Base-by-base conservation (phyloP, 2,888 invertebrate genomes). In the Hyposoter didymator region DNA sequence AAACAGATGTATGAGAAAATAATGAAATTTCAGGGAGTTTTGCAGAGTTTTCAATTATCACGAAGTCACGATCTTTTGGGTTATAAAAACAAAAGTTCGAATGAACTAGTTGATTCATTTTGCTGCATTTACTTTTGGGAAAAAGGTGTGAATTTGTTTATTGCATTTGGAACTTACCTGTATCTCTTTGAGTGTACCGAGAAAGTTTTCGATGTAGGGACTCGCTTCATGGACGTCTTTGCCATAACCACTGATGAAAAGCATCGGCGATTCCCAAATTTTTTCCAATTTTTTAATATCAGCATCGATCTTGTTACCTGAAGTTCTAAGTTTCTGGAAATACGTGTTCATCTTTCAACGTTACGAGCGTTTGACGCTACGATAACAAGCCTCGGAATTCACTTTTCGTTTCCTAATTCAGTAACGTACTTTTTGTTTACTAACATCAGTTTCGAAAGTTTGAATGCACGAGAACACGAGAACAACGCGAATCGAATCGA, bases 231-330 rank as follows among this genome's bases (percentile, higher is more conserved):
- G 73, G 39, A 59, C n/a, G 59, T 70, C 70, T 8, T 64, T 64
- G 17, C 85, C 78, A 64, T 74, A 72, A 72, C 85, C 80, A 12
- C 82, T 47, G 10, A 87, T 80, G 0, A 85, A 43, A 45, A 32
- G 32, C 32, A 81, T 80, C 35, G 87, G 87, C 39, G 69, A 64
- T 43, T 74, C 74, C 83, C 83, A 85, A 4, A 66, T 83, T 78
- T 83, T 83, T 10, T 78, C 79, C 47, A 87, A 70, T 55, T 81
- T 55, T 49, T 81, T 32, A 43, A 73, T 78, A 10, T 74, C 69
- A 19, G 52, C 10, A 28, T 87, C 87, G 28, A 85, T 73, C 10
- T 35, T 69, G 64, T 62, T 32, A 6, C 62, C 35, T 19, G 69
- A 78, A 52, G n/a, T 74, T 32, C 62, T 69, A 7, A 84, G 69